A percentile compares a stretch with the other conserved stretches of the same genome.
Evolutionary conservation across 2,113 vertebrate species (phyloP).

Genomic region (Merops nubicus): DNA sequence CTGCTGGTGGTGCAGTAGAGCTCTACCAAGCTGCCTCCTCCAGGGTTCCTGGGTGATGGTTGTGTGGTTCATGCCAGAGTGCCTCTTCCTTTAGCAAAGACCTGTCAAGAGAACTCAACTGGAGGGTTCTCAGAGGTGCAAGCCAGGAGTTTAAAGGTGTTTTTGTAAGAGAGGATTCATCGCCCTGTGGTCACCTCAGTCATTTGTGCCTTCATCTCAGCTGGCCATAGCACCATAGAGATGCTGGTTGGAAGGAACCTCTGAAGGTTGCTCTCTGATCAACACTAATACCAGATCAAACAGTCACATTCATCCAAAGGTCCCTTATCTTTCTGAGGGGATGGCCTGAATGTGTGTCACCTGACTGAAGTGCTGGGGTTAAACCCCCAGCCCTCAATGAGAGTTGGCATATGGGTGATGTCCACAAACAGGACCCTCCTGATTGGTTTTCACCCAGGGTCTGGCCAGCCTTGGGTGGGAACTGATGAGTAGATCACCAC

Average conservation of each 20-base stretch:
- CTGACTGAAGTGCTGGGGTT: no score
- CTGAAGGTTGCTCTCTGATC: neutral
- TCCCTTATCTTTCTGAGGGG: neutral
- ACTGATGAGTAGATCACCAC: no score
- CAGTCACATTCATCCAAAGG: neutral
- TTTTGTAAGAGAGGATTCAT: neutral
- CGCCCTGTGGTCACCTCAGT: neutral
- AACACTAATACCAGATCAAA: neutral
- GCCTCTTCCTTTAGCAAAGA: neutral
- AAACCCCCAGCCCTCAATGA: no score
- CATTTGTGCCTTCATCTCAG: neutral
- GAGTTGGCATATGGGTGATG: no score
- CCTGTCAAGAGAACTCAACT: neutral
- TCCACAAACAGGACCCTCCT: no score
- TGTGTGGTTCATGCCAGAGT: neutral
- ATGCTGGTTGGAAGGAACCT: neutral
- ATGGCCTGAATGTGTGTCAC: neutral
- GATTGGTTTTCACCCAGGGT: no score
- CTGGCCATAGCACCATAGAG: neutral
- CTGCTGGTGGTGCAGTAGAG: neutral
- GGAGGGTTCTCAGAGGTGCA: neutral
- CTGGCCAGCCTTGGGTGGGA: no score
- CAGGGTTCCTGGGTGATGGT: neutral
- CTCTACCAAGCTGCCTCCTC: neutral
- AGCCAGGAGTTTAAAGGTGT: neutral